Base-by-base conservation (phyloP, 92 coral and sea anemone species). In the Umimayanthus chanpuru region DNA sequence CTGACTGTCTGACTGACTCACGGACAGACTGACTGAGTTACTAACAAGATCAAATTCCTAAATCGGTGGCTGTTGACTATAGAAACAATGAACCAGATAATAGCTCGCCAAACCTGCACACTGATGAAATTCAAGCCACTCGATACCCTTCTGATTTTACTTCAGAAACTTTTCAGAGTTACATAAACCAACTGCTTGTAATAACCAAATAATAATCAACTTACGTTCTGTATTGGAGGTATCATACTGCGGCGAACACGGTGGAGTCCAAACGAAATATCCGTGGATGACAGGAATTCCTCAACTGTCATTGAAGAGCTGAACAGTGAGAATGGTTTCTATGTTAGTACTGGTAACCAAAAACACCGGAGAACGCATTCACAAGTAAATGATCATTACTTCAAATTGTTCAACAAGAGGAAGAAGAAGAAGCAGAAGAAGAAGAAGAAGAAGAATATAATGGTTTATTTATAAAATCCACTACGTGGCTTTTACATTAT, bases 281-380 rank as follows among this genome's bases (percentile, higher is more conserved):
- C 93, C 26, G 84, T 74, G 29, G 89, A 32, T 38, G 75, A 82
- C 39, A 91, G 83, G 89, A 91, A 91, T 64, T 88, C 76, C 50
- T 89, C 86, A 16, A 91, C 61, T 61, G 89, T 91, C n/a, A 88
- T 88, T 6, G 36, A 12, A n/a, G 65, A 9, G 28, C 61, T 29
- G 38, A 47, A 81, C 1, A 70, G 15, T 40, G 25, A 53, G 47
- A 23, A 20, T 49, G 49, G 40, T 39, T 40, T 75, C 29, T 20
- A 78, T 23, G 81, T 78, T 47, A 44, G 36, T 78, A 30, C 20
- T 29, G n/a, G 30, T 73, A 28, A 28, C 15, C 3, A 28, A 77
- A 41, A 41, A 8, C 18, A 8, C 5, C 14, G 6, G 40, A 76
- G 40, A 10, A 7, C 12, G 30, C 50, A 15, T 76, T 41, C 53